phyloP scores from a whole-genome alignment of 2,888 invertebrate genomes.

The Laothoe populi region DNA sequence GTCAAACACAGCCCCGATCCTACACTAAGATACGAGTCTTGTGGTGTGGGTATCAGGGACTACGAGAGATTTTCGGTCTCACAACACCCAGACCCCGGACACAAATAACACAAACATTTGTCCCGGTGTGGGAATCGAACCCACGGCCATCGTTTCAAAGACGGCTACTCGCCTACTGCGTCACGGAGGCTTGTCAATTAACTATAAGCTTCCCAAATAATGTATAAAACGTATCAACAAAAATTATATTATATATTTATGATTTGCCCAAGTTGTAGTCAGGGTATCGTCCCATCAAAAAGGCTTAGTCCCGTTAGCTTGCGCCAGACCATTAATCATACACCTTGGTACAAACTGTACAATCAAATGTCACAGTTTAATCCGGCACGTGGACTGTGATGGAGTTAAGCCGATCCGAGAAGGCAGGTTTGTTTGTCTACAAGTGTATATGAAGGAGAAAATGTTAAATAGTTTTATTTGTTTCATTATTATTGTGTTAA shows the following conservation, averaged over 20 bases:
- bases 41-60: too few species aligned
- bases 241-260: too few species aligned
- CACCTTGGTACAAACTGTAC: conserved; percentile 61
- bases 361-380: conserved; percentile 66
- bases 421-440: conserved; percentile 57
- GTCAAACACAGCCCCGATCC: too few species aligned
- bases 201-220: too few species aligned
- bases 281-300: conserved; percentile 32
- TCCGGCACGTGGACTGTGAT: conserved; percentile 69
- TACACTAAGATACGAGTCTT: too few species aligned
- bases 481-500: neutral
- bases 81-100: too few species aligned
- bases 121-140: too few species aligned
- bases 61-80: too few species aligned
- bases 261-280: conserved; percentile 4
- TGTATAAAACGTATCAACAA: neutral
- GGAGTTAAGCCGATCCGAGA: conserved; percentile 72
- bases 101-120: too few species aligned
- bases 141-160: too few species aligned
- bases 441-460: conserved; percentile 45
- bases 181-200: too few species aligned
- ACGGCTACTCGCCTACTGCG: too few species aligned
- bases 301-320: conserved; percentile 52
- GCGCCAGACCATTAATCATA: conserved; percentile 64
- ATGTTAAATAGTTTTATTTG: neutral